Base-by-base conservation (phyloP, 1,140 invertebrate genomes). In the Papilio helenus region DNA sequence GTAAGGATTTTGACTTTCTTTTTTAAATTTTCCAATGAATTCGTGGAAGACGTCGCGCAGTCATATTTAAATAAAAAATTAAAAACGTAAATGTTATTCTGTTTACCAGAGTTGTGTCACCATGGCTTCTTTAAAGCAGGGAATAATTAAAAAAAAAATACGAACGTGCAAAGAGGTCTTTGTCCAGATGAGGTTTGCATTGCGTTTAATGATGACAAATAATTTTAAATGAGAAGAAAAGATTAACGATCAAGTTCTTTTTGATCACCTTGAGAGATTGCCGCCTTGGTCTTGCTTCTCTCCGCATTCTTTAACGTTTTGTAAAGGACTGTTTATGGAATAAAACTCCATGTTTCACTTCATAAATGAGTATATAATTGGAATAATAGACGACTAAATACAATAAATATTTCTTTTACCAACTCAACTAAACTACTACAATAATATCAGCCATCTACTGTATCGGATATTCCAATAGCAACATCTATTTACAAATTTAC, bases 211-310 rank as follows among this genome's bases (percentile, higher is more conserved):
- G 58, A 61, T 61, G 23, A 61, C 9, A 61, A 61, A 26, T 20
- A 58, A 20, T 61, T 61, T 61, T 26, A 61, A 61, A 61, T 29
- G 58, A 61, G 12, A 18, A 26, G 58, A 68, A 68, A 68, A 68
- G 23, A 68, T 68, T 68, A 68, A 68, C 61, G 12, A 29, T 29
- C 26, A 29, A 68, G 61, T 29, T 65, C 23, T 65, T 68, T 68
- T 68, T 34, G 61, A 68, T 68, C 26, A 29, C 61, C 61, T 68
- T 68, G 61, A 68, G 61, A 68, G 61, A 68, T 68, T 68, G 26
- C 26, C 23, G 23, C 3, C 14, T 68, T 68, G 61, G 26, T 26
- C 61, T 68, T 68, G 61, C 26, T 29, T 68, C 26, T 68, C 61
- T 68, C 61, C 23, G 61, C 61, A 68, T 68, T 68, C 61, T 68